Conservation (phyloP, 2,797 vertebrate genomes). For the Poeciliopsis presidionis region DNA sequence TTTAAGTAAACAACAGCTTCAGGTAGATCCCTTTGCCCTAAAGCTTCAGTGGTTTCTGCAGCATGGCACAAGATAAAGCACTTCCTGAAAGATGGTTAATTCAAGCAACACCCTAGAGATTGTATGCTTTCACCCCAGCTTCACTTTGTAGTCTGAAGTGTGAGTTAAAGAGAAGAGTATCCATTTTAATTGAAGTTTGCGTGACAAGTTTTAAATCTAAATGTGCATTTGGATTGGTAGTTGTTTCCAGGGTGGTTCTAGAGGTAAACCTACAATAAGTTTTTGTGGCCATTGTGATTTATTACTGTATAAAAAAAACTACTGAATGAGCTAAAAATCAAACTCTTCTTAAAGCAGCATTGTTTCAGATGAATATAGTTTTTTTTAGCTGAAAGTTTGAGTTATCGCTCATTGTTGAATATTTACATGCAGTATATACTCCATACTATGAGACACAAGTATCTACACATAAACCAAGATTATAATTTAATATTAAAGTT, state of each 20-base stretch:
- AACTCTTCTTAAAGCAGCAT: not conserved
- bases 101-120: conserved; percentile 28
- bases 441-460: not conserved
- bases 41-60: conserved; percentile 41
- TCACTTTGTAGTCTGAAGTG: not conserved
- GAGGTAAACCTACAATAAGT: not conserved
- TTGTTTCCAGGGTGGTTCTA: not conserved
- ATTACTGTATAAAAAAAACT: no score
- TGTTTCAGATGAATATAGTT: not conserved
- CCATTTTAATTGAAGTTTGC: not conserved
- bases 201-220: not conserved
- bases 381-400: not conserved
- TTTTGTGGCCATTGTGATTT: not conserved
- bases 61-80: conserved; percentile 43
- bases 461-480: not conserved
- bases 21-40: conserved; percentile 1
- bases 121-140: conserved; percentile 17
- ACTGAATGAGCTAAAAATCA: not conserved
- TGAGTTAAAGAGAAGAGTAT: not conserved
- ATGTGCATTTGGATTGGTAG: not conserved
- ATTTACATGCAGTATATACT: not conserved
- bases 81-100: conserved; percentile 47
- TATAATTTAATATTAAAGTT: not conserved
- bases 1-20: conserved; percentile 1
- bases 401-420: not conserved